Evolutionary conservation across 2,888 invertebrate species (phyloP).

Genomic region (Microplitis deprimator): DNA sequence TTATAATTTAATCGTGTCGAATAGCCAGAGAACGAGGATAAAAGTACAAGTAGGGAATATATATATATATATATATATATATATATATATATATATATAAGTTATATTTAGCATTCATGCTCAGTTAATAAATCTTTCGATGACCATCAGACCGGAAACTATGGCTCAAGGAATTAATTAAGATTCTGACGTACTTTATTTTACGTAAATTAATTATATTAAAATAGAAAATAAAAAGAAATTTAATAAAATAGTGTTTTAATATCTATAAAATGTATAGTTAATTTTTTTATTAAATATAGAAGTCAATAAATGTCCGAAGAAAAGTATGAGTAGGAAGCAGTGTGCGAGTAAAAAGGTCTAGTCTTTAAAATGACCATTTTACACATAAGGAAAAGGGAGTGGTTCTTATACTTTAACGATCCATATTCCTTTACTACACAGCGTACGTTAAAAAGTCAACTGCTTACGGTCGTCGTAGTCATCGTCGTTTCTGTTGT

Average conservation of each 20-base stretch:
- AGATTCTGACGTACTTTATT: background rate
- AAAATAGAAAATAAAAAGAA: background rate
- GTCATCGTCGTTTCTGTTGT: conserved; percentile 41
- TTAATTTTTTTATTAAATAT: background rate
- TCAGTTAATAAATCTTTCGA: conserved; percentile 5
- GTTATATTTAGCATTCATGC: background rate
- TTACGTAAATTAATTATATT: background rate
- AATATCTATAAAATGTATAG: background rate
- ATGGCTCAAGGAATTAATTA: background rate
- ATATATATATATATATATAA: background rate
- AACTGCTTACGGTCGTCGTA: conserved; percentile 43
- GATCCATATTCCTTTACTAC: conserved; percentile 45
- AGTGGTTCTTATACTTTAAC: conserved; percentile 42
- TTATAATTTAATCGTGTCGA: conserved; percentile 45
- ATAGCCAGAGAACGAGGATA: conserved; percentile 8
- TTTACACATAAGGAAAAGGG: background rate
- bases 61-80: background rate
- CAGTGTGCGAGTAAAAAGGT: background rate
- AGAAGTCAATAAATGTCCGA: background rate
- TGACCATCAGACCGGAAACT: conserved; percentile 10
- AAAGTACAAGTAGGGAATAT: background rate
- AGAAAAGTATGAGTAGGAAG: background rate
- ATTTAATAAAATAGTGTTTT: background rate
- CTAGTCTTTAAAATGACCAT: background rate
- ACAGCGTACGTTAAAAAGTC: conserved; percentile 46